These are phyloP conservation scores for Stictocephala bisonia DNA, from an alignment of 2,888 invertebrate genomes.

Conservation along the genomic window DNA sequence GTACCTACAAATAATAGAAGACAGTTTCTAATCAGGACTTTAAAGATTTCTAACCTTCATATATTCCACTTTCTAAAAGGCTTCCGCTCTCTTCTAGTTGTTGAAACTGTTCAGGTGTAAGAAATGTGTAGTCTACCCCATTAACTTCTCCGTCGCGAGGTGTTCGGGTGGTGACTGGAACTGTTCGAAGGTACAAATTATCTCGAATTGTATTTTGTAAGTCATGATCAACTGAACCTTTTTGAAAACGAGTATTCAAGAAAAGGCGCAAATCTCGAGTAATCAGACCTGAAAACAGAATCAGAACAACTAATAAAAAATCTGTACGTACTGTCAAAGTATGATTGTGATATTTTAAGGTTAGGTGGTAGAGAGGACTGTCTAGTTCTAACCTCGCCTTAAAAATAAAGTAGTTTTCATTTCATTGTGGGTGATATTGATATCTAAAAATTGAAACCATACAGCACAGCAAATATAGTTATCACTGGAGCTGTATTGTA, in stretches of 20 bases:
- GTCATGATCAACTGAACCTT: constrained; percentile 71
- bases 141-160: constrained; percentile 70
- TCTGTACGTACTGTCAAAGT: too few relatives aligned
- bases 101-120: constrained; percentile 69
- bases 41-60: too few relatives aligned
- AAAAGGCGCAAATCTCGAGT: constrained; percentile 68
- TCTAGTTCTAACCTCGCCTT: too few relatives aligned
- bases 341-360: too few relatives aligned
- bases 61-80: constrained; percentile 72
- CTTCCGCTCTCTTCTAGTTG: constrained; percentile 69
- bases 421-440: too few relatives aligned
- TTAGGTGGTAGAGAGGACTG: too few relatives aligned
- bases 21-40: too few relatives aligned
- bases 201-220: constrained; percentile 74
- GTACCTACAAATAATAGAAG: not conserved
- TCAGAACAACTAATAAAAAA: too few relatives aligned
- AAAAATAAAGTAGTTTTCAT: too few relatives aligned
- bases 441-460: too few relatives aligned
- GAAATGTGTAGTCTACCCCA: constrained; percentile 73
- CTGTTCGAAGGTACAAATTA: constrained; percentile 72
- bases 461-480: too few relatives aligned
- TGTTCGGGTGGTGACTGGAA: constrained; percentile 72
- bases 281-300: constrained; percentile 63
- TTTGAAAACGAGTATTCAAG: constrained; percentile 69
- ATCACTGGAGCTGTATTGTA: too few relatives aligned